phyloP scores from a whole-genome alignment of 2,113 vertebrate genomes.

The Macrotis lagotis region DNA sequence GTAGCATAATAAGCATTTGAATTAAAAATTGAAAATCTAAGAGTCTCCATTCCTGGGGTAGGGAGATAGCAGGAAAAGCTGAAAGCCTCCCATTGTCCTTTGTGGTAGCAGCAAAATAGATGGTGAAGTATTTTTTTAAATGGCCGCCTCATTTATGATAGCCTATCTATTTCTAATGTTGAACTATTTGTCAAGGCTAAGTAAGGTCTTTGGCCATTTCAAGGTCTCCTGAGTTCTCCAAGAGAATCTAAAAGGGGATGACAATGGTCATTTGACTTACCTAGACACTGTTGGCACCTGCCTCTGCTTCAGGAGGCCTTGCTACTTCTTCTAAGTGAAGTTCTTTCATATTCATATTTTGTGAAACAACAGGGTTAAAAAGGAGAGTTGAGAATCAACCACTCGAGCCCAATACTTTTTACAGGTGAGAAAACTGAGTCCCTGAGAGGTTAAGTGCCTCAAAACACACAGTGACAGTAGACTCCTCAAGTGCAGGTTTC shows the following conservation, averaged over 20 bases:
- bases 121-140: background rate
- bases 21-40: background rate
- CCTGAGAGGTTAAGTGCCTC: background rate
- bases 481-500: background rate
- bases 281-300: background rate
- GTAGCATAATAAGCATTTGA: no score
- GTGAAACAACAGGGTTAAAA: background rate
- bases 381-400: background rate
- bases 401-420: background rate
- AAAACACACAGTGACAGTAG: background rate
- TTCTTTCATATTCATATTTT: background rate
- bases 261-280: background rate
- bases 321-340: background rate
- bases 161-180: background rate
- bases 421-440: background rate
- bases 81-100: background rate
- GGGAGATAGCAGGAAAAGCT: background rate
- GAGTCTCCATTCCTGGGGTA: background rate
- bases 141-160: background rate
- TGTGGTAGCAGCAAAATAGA: background rate
- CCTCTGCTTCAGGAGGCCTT: background rate
- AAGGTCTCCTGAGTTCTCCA: background rate
- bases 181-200: background rate
- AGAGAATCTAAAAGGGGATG: background rate
- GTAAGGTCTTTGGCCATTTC: background rate